Conservation (phyloP, 2,113 vertebrate species). For the Plotosus lineatus region DNA sequence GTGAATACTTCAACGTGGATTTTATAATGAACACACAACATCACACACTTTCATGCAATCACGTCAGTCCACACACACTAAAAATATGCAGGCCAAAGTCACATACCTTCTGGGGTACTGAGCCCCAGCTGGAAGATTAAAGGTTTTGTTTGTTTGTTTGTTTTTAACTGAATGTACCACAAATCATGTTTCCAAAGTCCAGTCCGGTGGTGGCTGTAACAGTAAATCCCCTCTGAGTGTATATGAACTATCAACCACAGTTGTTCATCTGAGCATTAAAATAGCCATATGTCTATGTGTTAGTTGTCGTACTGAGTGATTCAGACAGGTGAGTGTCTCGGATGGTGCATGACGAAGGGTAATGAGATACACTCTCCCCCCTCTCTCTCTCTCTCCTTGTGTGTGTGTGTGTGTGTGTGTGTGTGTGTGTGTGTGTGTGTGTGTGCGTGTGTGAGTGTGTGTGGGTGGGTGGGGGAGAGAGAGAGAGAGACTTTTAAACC, state of each 20-base stretch:
- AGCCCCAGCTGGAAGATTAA: conserved; percentile 1
- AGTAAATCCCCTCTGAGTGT: conserved; percentile 28
- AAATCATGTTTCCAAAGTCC: conserved; percentile 8
- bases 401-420: too few species aligned
- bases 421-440: too few species aligned
- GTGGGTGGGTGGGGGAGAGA: too few species aligned
- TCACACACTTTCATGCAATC: not conserved
- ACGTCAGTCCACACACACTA: not conserved
- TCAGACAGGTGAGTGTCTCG: conserved; percentile 68
- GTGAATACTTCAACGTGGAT: not conserved
- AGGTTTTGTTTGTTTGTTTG: too few species aligned
- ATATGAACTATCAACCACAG: conserved; percentile 24
- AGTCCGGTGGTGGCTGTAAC: conserved; percentile 40
- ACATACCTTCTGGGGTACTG: conserved; percentile 22
- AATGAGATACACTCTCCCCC: conserved; percentile 64
- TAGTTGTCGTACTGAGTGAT: conserved; percentile 57
- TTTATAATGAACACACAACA: not conserved
- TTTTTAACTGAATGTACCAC: not conserved
- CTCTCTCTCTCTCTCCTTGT: conserved; percentile 28
- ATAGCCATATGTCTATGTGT: conserved; percentile 47
- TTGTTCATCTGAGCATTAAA: not conserved
- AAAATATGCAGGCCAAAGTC: not conserved
- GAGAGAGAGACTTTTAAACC: too few species aligned
- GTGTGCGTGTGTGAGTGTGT: too few species aligned
- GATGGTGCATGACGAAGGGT: conserved; percentile 60